Percentiles rank a stretch among this genome's conserved stretches.
Evolutionary conservation across 2,888 invertebrate species (phyloP).

Genomic region (Didymodactylos carnosus): DNA sequence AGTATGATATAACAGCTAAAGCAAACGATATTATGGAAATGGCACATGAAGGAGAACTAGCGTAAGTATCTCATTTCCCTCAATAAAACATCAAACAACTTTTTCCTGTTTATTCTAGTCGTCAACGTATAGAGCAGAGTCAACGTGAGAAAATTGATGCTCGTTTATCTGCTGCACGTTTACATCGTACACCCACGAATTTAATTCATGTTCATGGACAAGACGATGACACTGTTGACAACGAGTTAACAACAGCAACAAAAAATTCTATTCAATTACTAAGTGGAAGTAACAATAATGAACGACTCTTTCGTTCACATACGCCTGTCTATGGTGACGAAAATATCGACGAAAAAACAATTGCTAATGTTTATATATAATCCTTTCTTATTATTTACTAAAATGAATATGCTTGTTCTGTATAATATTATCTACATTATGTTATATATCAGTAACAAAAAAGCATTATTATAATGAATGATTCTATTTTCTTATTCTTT

Average conservation of each 20-base stretch:
- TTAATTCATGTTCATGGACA: neutral
- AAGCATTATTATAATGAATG: too few species aligned
- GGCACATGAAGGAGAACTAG: neutral
- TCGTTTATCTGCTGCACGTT: slow-evolving; percentile 8
- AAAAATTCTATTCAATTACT: neutral
- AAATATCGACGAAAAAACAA: neutral
- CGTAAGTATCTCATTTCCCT: neutral
- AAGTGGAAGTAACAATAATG: neutral
- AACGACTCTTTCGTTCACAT: neutral
- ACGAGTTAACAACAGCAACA: neutral
- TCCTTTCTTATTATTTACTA: neutral
- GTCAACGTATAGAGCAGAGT: slow-evolving; percentile 3
- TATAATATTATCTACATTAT: too few species aligned
- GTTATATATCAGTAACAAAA: too few species aligned
- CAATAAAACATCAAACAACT: too few species aligned
- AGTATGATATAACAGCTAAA: neutral
- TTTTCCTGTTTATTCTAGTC: too few species aligned
- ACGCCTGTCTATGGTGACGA: neutral
- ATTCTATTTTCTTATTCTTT: too few species aligned
- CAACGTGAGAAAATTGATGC: slow-evolving; percentile 10
- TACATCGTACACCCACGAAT: neutral
- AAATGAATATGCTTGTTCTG: too few species aligned
- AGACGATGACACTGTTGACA: neutral
- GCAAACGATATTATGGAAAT: slow-evolving; percentile 8
- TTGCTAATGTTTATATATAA: neutral